Conservation (phyloP, 2,797 vertebrate species). For the Ptychadena robeensis region DNA sequence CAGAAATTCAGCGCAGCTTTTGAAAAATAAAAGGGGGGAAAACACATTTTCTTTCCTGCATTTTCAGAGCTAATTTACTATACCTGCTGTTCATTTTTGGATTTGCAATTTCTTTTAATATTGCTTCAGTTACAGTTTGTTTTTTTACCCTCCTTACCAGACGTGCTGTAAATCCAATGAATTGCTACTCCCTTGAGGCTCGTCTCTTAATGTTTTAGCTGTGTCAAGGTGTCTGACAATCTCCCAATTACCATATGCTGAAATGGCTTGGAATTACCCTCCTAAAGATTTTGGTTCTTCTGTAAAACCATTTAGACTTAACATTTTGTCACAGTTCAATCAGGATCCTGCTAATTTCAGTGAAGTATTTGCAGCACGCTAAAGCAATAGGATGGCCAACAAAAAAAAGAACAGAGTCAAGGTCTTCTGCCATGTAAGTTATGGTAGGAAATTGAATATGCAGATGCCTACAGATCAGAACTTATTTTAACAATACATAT, state of each 20-base stretch:
- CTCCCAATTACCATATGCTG: constrained; percentile 62
- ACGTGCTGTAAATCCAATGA: constrained; percentile 34
- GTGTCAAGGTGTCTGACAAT: constrained; percentile 64
- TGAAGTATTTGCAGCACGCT: constrained; percentile 34
- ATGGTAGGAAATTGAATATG: not conserved
- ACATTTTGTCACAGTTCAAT: constrained; percentile 63
- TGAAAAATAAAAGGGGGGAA: constrained; percentile 41
- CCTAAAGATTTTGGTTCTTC: constrained; percentile 65
- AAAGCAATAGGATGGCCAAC: not conserved
- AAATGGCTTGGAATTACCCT: constrained; percentile 66
- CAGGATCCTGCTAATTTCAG: constrained; percentile 62
- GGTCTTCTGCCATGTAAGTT: not conserved
- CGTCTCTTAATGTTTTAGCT: constrained; percentile 55
- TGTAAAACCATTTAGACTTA: constrained; percentile 63
- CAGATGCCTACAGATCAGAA: constrained; percentile 12
- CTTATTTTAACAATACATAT: constrained; percentile 14
- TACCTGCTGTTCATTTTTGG: constrained; percentile 58
- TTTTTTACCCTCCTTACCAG: constrained; percentile 49
- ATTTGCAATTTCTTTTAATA: constrained; percentile 40
- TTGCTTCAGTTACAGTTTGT: constrained; percentile 48
- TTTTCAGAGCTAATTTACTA: constrained; percentile 57
- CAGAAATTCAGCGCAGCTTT: constrained; percentile 58
- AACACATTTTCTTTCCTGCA: constrained; percentile 45
- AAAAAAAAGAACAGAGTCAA: not conserved
- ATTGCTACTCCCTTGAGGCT: constrained; percentile 2